A percentile compares a stretch with the other conserved stretches of the same genome.
Conservation (phyloP, 2,113 vertebrate genomes). For the Tragelaphus strepsiceros region DNA sequence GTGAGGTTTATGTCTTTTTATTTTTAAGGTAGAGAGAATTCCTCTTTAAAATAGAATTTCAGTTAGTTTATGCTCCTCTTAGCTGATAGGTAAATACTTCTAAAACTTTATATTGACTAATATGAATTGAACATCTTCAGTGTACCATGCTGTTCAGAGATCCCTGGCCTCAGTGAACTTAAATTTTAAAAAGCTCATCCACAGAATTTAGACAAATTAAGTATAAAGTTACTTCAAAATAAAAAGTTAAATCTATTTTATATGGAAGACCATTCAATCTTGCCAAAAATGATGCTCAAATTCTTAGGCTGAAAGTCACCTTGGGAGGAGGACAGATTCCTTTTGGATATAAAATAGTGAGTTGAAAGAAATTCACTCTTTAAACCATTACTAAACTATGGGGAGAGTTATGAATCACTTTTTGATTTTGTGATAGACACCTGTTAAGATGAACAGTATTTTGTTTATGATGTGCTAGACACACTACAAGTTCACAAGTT, state of each 20-base stretch:
- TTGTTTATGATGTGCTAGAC: neutral
- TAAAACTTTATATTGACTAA: neutral
- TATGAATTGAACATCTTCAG: neutral
- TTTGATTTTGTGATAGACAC: conserved; percentile 11
- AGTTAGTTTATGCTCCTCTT: neutral
- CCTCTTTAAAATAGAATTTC: neutral
- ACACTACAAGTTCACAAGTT: neutral
- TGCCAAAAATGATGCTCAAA: neutral
- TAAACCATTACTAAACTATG: neutral
- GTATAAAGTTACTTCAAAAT: neutral
- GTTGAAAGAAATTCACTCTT: neutral
- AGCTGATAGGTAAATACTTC: neutral
- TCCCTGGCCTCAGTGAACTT: neutral
- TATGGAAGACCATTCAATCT: neutral
- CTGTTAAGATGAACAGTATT: conserved; percentile 15
- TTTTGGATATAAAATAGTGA: conserved; percentile 34
- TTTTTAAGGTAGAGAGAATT: neutral
- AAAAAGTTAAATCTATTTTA: conserved; percentile 17
- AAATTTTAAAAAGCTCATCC: neutral
- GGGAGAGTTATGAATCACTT: neutral
- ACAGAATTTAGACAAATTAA: neutral
- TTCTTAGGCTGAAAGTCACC: conserved; percentile 22
- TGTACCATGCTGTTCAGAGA: neutral
- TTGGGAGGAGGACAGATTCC: conserved; percentile 20
- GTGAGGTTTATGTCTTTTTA: neutral